phyloP scores from a whole-genome alignment of 2,888 invertebrate species.

The Chironomus tentans region DNA sequence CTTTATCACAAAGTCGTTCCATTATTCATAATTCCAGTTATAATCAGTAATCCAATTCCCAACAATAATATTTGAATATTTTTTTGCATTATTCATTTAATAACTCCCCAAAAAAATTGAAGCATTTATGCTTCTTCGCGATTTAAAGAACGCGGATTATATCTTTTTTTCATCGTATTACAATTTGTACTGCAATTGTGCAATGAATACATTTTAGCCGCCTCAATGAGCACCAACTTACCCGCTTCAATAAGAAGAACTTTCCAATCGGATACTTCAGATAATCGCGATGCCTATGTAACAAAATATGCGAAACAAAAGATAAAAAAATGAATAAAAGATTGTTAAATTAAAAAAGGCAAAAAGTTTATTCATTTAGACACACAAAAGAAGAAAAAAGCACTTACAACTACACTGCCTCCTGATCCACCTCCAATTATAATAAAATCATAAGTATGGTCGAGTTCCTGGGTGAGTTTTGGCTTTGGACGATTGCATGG shows the following conservation, averaged over 20 bases:
- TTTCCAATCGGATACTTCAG: constrained; percentile 42
- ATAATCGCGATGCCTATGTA: constrained; percentile 37
- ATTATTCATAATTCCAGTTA: not conserved
- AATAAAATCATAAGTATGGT: constrained; percentile 43
- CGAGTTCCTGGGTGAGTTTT: constrained; percentile 32
- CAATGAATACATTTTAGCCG: not conserved
- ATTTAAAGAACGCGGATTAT: not conserved
- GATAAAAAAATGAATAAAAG: not conserved
- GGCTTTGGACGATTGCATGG: constrained; percentile 68
- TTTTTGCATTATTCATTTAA: no score
- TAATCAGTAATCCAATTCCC: not conserved
- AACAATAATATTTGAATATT: no score
- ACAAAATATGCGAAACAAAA: constrained; percentile 7
- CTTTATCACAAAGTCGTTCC: not conserved
- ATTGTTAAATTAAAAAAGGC: not conserved
- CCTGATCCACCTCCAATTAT: constrained; percentile 42
- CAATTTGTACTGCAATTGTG: not conserved
- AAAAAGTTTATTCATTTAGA: no score
- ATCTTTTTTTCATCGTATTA: not conserved
- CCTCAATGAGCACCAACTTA: constrained; percentile 32
- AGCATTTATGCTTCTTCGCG: not conserved
- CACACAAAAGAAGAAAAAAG: no score
- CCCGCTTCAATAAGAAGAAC: constrained; percentile 43
- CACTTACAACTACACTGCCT: constrained; percentile 36
- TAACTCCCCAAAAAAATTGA: no score